These are phyloP conservation scores for Physeter macrocephalus DNA, from an alignment of 2,113 vertebrate genomes.

Conservation along the genomic window DNA sequence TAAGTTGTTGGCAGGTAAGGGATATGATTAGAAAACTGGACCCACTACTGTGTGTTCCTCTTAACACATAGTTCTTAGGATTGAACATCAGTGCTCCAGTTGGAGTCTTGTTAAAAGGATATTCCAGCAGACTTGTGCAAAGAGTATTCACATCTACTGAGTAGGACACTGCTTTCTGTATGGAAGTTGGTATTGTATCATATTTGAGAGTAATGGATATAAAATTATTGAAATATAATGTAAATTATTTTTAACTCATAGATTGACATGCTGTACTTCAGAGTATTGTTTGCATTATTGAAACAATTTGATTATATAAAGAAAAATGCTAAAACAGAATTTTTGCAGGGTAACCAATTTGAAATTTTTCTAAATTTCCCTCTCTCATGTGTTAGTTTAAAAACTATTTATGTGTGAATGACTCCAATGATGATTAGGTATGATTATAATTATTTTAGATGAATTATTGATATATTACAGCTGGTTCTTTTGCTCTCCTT, in stretches of 20 bases:
- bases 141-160: neutral
- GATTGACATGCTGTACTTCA: neutral
- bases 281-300: neutral
- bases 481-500: neutral
- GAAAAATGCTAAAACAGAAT: conserved; percentile 14
- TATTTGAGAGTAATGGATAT: neutral
- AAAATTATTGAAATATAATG: neutral
- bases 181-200: neutral
- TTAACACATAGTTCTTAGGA: neutral
- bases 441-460: neutral
- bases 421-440: neutral
- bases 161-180: neutral
- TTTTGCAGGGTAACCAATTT: neutral
- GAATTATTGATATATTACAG: neutral
- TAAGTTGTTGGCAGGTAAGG: neutral
- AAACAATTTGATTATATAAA: conserved; percentile 6
- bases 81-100: neutral
- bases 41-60: neutral
- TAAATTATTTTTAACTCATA: neutral
- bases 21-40: neutral
- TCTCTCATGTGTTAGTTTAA: neutral
- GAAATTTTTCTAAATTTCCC: neutral
- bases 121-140: neutral
- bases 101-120: neutral
- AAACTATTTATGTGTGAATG: neutral